Conservation (phyloP, 2,113 vertebrate genomes). For the Dicaeum eximium region DNA sequence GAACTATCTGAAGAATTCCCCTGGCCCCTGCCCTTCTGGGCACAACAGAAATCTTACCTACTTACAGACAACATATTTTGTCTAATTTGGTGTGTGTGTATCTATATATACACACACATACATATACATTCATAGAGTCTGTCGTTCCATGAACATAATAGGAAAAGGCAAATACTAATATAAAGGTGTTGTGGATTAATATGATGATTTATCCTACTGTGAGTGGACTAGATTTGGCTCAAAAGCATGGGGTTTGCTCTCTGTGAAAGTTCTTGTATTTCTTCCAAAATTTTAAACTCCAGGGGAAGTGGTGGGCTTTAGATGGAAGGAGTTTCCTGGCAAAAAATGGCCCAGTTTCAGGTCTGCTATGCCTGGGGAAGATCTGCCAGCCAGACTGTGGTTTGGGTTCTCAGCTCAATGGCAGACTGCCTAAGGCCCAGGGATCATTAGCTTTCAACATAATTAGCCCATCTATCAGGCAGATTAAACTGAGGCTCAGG, state of each 20-base stretch:
- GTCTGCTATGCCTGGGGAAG: background rate
- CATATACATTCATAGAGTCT: background rate
- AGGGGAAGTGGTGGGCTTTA: background rate
- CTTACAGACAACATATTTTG: slow-evolving; percentile 2
- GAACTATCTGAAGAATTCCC: slow-evolving; percentile 17
- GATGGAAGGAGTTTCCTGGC: background rate
- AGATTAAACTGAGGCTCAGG: background rate
- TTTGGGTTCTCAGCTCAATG: background rate
- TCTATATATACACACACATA: accelerated
- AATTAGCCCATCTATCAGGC: slow-evolving; percentile 23
- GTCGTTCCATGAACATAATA: background rate
- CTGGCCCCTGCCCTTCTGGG: background rate
- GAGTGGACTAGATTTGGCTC: background rate
- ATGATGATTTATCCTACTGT: background rate
- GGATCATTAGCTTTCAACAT: slow-evolving; percentile 2
- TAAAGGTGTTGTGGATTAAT: background rate
- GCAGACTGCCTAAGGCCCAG: background rate
- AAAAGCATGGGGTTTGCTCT: background rate
- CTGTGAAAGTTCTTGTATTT: background rate
- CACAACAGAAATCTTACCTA: slow-evolving; percentile 3
- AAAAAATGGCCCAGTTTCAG: background rate
- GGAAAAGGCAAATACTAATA: background rate
- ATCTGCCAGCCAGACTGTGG: background rate
- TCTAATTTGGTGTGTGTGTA: background rate
- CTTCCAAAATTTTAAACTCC: background rate